Evolutionary conservation across 1,140 invertebrate species (phyloP).

Genomic region (Bilobella aurantiaca): DNA sequence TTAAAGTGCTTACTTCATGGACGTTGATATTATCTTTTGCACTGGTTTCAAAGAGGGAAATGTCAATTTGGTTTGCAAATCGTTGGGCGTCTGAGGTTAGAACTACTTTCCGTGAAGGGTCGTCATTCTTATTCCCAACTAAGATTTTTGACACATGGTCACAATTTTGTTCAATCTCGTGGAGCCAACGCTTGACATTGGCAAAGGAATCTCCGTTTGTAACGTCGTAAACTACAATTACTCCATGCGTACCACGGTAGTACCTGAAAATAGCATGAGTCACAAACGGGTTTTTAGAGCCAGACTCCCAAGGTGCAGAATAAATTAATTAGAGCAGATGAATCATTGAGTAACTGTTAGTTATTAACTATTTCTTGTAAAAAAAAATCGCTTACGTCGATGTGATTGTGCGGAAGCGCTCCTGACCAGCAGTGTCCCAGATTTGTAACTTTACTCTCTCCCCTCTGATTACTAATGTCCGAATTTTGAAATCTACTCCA

Average conservation of each 20-base stretch:
- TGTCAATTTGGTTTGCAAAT: slow-evolving; percentile 93
- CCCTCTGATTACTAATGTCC: slow-evolving; percentile 87
- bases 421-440: slow-evolving; percentile 81
- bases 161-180: slow-evolving; percentile 99
- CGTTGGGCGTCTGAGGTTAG: slow-evolving; percentile 91
- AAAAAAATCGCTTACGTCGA: slow-evolving; percentile 58
- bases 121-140: slow-evolving; percentile 99
- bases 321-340: not conserved
- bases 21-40: slow-evolving; percentile 99
- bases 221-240: slow-evolving; percentile 99
- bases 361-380: too few relatives aligned
- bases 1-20: slow-evolving; percentile 39
- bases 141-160: slow-evolving; percentile 93
- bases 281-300: too few relatives aligned
- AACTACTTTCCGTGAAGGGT: slow-evolving; percentile 91
- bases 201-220: slow-evolving; percentile 97
- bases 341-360: not conserved
- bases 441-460: slow-evolving; percentile 96
- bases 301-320: too few relatives aligned
- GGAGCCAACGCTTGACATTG: slow-evolving; percentile 94
- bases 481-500: slow-evolving; percentile 99
- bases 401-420: slow-evolving; percentile 77
- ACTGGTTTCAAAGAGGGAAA: slow-evolving; percentile 94
- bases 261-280: slow-evolving; percentile 54
- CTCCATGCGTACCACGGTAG: slow-evolving; percentile 96